Conservation (phyloP, 2,113 vertebrate species). For the Brachypodius melanocephalos region DNA sequence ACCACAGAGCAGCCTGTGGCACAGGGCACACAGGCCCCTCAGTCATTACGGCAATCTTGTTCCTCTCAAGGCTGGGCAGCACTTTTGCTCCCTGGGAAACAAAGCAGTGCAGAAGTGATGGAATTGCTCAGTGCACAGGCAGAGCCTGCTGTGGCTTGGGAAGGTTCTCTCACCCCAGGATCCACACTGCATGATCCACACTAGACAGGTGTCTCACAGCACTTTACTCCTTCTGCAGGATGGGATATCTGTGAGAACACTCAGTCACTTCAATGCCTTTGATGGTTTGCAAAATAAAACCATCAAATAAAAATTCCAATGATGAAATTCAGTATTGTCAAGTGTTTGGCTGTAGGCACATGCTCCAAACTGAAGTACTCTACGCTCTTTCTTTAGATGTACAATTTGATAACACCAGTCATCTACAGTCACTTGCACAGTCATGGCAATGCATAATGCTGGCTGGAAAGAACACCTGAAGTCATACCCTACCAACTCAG, state of each 20-base stretch:
- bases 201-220: background rate
- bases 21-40: background rate
- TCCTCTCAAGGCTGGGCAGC: background rate
- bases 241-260: accelerated
- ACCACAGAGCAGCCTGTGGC: background rate
- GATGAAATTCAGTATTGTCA: background rate
- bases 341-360: background rate
- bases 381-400: background rate
- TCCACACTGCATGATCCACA: accelerated
- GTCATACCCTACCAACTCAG: background rate
- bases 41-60: background rate
- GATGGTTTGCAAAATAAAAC: background rate
- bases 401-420: background rate
- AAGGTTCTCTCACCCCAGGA: background rate
- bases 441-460: background rate
- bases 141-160: accelerated
- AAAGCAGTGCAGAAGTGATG: background rate
- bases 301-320: background rate
- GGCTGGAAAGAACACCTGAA: background rate
- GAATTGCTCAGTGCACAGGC: background rate
- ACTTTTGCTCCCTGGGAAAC: background rate
- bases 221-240: background rate
- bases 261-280: background rate
- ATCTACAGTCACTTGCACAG: background rate
- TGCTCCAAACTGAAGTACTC: background rate